These are phyloP conservation scores for Enchytraeus crypticus DNA, from an alignment of 2,888 invertebrate species.

Conservation along the genomic window DNA sequence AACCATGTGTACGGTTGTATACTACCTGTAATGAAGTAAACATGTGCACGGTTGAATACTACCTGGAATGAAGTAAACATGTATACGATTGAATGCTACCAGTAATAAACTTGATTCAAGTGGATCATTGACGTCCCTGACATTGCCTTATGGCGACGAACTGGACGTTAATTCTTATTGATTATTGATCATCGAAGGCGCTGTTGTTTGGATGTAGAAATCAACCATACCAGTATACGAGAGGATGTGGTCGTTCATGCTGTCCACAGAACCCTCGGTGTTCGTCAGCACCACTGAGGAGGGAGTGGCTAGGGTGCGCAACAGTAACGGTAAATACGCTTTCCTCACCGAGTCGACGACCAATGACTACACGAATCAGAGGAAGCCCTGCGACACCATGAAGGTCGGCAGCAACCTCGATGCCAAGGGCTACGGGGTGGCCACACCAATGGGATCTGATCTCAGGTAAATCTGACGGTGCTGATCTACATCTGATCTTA, in stretches of 20 bases:
- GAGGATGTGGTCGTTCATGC: conserved; percentile 91
- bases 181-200: too few species aligned
- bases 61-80: too few species aligned
- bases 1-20: too few species aligned
- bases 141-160: too few species aligned
- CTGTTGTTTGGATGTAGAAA: conserved; percentile 56
- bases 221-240: conserved; percentile 76
- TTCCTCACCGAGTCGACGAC: conserved; percentile 53
- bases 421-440: conserved; percentile 82
- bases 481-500: conserved; percentile 39
- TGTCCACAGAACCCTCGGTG: conserved; percentile 65
- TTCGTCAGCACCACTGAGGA: conserved; percentile 72
- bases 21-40: too few species aligned
- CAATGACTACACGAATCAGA: conserved; percentile 74
- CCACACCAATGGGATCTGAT: conserved; percentile 81
- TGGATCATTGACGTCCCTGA: too few species aligned
- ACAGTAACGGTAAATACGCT: conserved; percentile 55
- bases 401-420: conserved; percentile 68
- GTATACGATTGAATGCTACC: too few species aligned
- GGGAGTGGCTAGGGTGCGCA: conserved; percentile 68
- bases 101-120: too few species aligned
- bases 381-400: conserved; percentile 59
- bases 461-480: conserved; percentile 58
- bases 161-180: too few species aligned
- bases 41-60: too few species aligned